Evolutionary conservation across 2,888 invertebrate genomes (phyloP).

Genomic region (Scaptomyza cyrtandrae): DNA sequence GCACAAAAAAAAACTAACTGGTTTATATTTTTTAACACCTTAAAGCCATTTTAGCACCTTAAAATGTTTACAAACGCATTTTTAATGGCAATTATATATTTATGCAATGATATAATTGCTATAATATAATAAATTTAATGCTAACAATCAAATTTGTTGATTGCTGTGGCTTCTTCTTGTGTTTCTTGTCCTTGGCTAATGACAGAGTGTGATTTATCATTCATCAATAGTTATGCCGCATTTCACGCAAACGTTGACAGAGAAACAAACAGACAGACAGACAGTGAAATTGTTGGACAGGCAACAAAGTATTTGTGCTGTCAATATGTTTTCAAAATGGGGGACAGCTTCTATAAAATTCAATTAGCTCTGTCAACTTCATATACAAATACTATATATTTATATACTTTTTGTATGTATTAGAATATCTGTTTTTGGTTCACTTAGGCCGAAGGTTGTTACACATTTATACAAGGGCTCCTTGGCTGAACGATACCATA

Average conservation of each 20-base stretch:
- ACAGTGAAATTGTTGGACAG: conserved; percentile 12
- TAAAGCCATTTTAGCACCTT: conserved; percentile 42
- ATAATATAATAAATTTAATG: neutral
- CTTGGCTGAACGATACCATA: conserved; percentile 10
- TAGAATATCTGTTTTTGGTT: conserved; percentile 21
- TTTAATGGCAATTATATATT: neutral
- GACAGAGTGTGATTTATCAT: conserved; percentile 36
- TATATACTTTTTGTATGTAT: neutral
- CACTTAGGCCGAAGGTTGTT: conserved; percentile 35
- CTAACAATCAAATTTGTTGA: neutral
- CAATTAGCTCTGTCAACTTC: conserved; percentile 42
- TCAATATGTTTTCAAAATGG: conserved; percentile 48
- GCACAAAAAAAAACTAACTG: no score
- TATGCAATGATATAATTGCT: neutral
- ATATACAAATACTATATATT: neutral
- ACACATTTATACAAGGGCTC: conserved; percentile 17
- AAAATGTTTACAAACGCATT: conserved; percentile 8
- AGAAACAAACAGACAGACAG: conserved; percentile 6
- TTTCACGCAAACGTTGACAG: conserved; percentile 31
- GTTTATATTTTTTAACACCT: conserved; percentile 23
- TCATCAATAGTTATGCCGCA: conserved; percentile 38
- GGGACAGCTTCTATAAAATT: conserved; percentile 38
- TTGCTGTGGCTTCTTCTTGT: neutral
- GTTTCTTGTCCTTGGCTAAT: conserved; percentile 29
- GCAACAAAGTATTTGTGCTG: conserved; percentile 54